phyloP scores from a whole-genome alignment of 2,797 vertebrate species.

The Lacerta bilineata region DNA sequence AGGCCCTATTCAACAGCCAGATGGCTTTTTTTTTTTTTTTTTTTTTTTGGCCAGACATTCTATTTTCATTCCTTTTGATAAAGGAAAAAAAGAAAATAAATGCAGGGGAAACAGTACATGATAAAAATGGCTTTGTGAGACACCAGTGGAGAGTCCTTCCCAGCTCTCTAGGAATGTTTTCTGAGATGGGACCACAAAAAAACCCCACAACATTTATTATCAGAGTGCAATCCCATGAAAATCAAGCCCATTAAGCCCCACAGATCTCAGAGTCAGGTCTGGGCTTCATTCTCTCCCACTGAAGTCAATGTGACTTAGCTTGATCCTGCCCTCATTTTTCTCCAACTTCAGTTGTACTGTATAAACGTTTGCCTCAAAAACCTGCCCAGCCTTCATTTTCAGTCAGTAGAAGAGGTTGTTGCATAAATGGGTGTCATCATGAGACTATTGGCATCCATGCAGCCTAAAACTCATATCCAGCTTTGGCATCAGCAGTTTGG shows the following conservation, averaged over 20 bases:
- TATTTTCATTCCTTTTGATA: slow-evolving; percentile 12
- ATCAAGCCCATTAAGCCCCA: background rate
- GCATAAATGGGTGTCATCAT: background rate
- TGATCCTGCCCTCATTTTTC: background rate
- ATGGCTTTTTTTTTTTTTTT: slow-evolving; percentile 32
- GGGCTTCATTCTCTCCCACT: background rate
- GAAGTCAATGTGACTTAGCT: background rate
- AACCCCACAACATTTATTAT: background rate
- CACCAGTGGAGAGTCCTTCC: background rate
- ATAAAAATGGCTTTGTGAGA: slow-evolving; percentile 17
- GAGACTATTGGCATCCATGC: background rate
- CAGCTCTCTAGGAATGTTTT: slow-evolving; percentile 20
- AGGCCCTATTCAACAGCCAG: slow-evolving; percentile 48
- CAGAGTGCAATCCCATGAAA: background rate
- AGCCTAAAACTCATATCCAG: background rate
- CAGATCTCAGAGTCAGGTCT: background rate
- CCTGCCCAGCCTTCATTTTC: background rate
- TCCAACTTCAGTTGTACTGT: background rate
- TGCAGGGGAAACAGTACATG: background rate
- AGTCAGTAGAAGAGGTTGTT: background rate
- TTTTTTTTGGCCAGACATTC: slow-evolving; percentile 34
- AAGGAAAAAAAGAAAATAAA: background rate
- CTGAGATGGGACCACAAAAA: background rate
- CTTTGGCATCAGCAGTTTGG: background rate
- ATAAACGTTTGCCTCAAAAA: background rate